Conservation (phyloP, 2,113 vertebrate genomes). For the Corvus hawaiiensis region DNA sequence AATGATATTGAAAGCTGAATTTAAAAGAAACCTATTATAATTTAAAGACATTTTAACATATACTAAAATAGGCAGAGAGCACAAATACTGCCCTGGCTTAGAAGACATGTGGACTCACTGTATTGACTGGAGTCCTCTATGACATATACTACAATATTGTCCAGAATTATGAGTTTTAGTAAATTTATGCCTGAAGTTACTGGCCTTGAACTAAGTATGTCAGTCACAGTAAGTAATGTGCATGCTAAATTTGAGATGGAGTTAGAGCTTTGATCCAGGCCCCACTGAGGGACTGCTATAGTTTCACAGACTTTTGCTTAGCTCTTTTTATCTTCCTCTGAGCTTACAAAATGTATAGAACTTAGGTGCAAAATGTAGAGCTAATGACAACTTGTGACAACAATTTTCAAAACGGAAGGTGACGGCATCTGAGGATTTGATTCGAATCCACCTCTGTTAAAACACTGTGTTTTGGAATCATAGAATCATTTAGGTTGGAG, state of each 20-base stretch:
- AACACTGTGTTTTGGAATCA: not conserved
- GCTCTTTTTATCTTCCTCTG: not conserved
- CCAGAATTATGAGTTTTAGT: not conserved
- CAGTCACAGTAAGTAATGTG: not conserved
- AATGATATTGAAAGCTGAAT: not conserved
- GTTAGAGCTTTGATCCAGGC: not conserved
- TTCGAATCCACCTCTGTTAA: rapidly evolving
- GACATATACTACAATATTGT: not conserved
- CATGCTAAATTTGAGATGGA: not conserved
- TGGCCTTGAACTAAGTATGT: not conserved
- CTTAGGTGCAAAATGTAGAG: not conserved
- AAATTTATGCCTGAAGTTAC: not conserved
- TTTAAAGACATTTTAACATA: not conserved
- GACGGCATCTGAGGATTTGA: not conserved
- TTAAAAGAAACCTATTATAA: not conserved
- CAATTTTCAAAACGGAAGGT: not conserved
- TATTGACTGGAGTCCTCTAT: not conserved
- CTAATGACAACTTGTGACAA: not conserved
- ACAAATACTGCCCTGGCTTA: not conserved
- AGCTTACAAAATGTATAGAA: not conserved
- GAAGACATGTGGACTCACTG: not conserved
- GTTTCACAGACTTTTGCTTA: not conserved
- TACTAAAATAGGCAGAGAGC: not conserved
- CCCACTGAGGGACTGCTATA: not conserved
- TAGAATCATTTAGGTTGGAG: not conserved